Base-by-base conservation (phyloP, 1,140 invertebrate genomes). In the Diachasmimorpha longicaudata region DNA sequence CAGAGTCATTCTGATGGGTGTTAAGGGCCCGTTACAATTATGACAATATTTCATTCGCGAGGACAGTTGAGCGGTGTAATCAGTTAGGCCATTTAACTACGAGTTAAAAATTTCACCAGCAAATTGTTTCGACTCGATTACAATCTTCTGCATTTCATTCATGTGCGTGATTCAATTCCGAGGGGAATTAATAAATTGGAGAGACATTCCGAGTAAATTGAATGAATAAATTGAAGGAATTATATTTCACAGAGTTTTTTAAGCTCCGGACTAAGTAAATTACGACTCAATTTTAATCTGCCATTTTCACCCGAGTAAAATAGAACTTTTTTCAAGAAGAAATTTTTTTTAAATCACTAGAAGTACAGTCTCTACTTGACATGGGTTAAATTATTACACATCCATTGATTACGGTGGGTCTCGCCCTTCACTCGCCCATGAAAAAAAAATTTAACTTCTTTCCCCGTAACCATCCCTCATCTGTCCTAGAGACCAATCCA, bases 1-100 rank as follows among this genome's bases (percentile, higher is more conserved):
- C 55, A 73, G 44, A 66, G 39, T 72, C 21, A 36, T 72, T 58
- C 36, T 44, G 31, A 73, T 73, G 72, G 63, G 21, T 63, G 58
- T 11, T 63, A 31, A 31, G 58, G 58, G 8, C 63, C 21, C 72
- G 66, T 73, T 73, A 73, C 37, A 14, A 63, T 73, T 63, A 73
- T 44, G 16, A 66, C 58, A 73, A 31, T 44, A 73, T 55, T 63
- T 36, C 58, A 63, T 23, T 63, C 58, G 31, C 25, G 21, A 4
- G 23, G 11, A 14, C 10, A 63, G 23, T 42, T 63, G 58, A 63
- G 4, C 58, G 31, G 25, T 63, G 31, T 63, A 25, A 63, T 63
- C 58, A 63, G 23, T 23, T 4, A 10, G 52, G n/a, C 1, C 0
- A 21, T 58, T 63, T 11, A 63, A 25, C 58, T 63, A 63, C 58